Conservation (phyloP, 2,888 invertebrate species). For the Lissocephala sabroskyi region DNA sequence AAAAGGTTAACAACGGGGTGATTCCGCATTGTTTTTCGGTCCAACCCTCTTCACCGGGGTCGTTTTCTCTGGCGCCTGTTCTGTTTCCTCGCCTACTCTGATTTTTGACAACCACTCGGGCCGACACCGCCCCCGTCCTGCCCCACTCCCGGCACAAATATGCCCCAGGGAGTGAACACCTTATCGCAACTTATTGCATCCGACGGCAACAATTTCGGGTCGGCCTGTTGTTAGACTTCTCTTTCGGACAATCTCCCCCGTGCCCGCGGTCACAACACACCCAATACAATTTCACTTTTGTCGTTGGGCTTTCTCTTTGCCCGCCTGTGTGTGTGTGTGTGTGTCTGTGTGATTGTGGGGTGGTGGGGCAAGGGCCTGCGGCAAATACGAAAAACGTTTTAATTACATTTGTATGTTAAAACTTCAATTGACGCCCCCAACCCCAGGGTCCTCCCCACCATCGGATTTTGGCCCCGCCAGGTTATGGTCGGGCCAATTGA, state of each 20-base stretch:
- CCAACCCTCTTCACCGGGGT: neutral
- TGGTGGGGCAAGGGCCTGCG: too few species aligned
- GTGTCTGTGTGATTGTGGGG: too few species aligned
- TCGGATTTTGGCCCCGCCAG: neutral
- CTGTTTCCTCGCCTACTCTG: constrained; percentile 38
- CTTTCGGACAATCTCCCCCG: constrained; percentile 44
- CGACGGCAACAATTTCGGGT: constrained; percentile 63
- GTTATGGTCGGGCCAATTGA: too few species aligned
- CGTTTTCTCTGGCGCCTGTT: neutral
- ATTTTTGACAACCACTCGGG: constrained; percentile 49
- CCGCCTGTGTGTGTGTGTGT: constrained; percentile 37
- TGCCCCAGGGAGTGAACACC: constrained; percentile 60
- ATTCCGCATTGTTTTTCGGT: constrained; percentile 24
- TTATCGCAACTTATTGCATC: constrained; percentile 65
- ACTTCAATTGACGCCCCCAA: constrained; percentile 54
- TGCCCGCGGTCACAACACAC: constrained; percentile 12
- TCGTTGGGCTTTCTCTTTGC: too few species aligned
- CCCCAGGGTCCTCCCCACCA: constrained; percentile 7
- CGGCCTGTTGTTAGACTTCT: constrained; percentile 43
- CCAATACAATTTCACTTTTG: constrained; percentile 29
- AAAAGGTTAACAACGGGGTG: constrained; percentile 62
- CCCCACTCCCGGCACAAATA: constrained; percentile 17
- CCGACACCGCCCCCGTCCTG: neutral
- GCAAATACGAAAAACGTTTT: constrained; percentile 63
- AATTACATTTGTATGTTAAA: constrained; percentile 66